Percentiles rank a stretch among this genome's conserved stretches.
Evolutionary conservation across 2,797 vertebrate species (phyloP).

Genomic region (Ctenopoma kingsleyae): DNA sequence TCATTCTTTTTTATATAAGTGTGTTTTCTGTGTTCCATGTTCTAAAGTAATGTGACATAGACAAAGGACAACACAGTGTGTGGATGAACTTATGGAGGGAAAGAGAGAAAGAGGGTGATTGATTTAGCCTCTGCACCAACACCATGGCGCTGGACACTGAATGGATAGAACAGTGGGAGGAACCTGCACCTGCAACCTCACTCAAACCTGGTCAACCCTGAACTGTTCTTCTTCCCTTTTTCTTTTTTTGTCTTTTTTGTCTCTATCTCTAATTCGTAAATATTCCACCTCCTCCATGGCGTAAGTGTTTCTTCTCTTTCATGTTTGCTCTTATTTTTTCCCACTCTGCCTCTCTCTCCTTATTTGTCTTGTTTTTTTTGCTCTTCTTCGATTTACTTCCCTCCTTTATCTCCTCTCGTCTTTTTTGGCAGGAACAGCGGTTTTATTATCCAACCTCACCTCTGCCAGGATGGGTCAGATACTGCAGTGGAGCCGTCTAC

Average conservation of each 20-base stretch:
- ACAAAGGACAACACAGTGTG: slow-evolving; percentile 50
- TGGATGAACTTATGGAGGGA: slow-evolving; percentile 31
- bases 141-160: slow-evolving; percentile 41
- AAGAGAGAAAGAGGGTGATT: slow-evolving; percentile 50
- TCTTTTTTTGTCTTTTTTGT: background rate
- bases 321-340: background rate
- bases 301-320: slow-evolving; percentile 12
- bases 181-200: slow-evolving; percentile 23
- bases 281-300: background rate
- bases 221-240: slow-evolving; percentile 2
- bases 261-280: background rate
- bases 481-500: slow-evolving; percentile 62
- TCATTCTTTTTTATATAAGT: slow-evolving; percentile 36
- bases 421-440: slow-evolving; percentile 66
- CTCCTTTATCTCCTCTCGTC: slow-evolving; percentile 41
- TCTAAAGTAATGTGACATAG: slow-evolving; percentile 42
- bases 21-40: slow-evolving; percentile 30
- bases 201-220: slow-evolving; percentile 21
- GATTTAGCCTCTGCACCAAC: slow-evolving; percentile 66
- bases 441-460: slow-evolving; percentile 68
- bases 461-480: slow-evolving; percentile 73
- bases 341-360: slow-evolving; percentile 22
- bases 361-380: slow-evolving; percentile 36
- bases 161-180: slow-evolving; percentile 17
- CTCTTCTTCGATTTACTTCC: slow-evolving; percentile 34